Evolutionary conservation across 2,797 vertebrate species (phyloP).

Genomic region (Galagoides demidoff): DNA sequence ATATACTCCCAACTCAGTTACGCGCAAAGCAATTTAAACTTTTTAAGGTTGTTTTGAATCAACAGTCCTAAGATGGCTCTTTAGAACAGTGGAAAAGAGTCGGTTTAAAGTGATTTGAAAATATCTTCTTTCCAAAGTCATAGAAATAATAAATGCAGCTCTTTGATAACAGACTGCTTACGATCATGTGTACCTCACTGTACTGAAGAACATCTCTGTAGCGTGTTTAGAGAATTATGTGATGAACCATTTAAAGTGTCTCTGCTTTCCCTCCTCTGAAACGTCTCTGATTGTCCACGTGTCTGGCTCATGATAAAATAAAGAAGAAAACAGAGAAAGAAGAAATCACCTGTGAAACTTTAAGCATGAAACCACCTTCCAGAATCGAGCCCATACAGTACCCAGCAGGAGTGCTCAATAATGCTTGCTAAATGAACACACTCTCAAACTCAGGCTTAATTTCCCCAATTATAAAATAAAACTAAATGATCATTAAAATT

Average conservation of each 20-base stretch:
- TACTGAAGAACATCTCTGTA: background rate
- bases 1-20: background rate
- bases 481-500: background rate
- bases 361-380: background rate
- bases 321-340: background rate
- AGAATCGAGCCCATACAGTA: background rate
- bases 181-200: background rate
- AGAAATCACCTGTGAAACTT: background rate
- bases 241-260: constrained; percentile 5
- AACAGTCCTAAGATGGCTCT: background rate
- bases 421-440: background rate
- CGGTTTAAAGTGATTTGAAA: constrained; percentile 26
- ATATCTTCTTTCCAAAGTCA: background rate
- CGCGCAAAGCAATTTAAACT: constrained; percentile 45
- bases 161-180: background rate
- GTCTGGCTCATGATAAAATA: background rate
- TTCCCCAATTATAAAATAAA: constrained; percentile 33
- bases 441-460: background rate
- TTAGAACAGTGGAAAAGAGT: background rate
- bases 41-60: background rate
- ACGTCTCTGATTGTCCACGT: background rate
- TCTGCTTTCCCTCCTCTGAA: background rate
- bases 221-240: background rate
- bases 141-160: constrained; percentile 24
- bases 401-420: background rate